These are phyloP conservation scores for Sinocyclocheilus anophthalmus DNA, from an alignment of 2,113 vertebrate genomes.

Conservation along the genomic window DNA sequence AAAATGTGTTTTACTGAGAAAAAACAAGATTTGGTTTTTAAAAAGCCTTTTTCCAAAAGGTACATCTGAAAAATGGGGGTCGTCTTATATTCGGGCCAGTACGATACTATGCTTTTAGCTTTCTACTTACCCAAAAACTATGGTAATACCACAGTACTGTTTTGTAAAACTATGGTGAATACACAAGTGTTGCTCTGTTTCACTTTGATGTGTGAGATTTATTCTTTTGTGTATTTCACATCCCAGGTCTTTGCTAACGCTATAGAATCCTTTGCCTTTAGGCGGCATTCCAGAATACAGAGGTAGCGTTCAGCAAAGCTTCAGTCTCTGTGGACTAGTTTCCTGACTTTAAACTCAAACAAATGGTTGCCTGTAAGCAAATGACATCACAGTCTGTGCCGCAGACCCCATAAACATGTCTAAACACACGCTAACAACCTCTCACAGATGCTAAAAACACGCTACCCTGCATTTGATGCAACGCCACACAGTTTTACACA, in stretches of 20 bases:
- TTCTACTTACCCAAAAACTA: background rate
- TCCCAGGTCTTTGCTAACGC: background rate
- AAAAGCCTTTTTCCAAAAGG: no score
- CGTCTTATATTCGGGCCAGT: no score
- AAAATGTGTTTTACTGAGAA: no score
- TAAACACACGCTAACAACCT: constrained; percentile 54
- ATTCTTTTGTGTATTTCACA: constrained; percentile 4
- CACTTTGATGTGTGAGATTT: constrained; percentile 20
- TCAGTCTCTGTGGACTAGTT: constrained; percentile 14
- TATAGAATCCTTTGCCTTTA: constrained; percentile 15
- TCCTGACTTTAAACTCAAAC: constrained; percentile 51
- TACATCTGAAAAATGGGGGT: no score
- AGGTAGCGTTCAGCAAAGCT: background rate
- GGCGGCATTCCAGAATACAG: background rate
- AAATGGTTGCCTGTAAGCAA: constrained; percentile 59
- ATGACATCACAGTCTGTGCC: constrained; percentile 67
- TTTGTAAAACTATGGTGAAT: background rate
- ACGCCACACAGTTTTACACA: constrained; percentile 53
- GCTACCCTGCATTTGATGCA: constrained; percentile 57
- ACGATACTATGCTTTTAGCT: background rate
- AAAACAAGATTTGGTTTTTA: no score
- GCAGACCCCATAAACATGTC: constrained; percentile 64
- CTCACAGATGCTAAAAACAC: constrained; percentile 1
- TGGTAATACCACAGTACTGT: background rate
- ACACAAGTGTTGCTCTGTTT: background rate